Base-by-base conservation (phyloP, 2,888 invertebrate genomes). In the Tetheella fluctuosa region DNA sequence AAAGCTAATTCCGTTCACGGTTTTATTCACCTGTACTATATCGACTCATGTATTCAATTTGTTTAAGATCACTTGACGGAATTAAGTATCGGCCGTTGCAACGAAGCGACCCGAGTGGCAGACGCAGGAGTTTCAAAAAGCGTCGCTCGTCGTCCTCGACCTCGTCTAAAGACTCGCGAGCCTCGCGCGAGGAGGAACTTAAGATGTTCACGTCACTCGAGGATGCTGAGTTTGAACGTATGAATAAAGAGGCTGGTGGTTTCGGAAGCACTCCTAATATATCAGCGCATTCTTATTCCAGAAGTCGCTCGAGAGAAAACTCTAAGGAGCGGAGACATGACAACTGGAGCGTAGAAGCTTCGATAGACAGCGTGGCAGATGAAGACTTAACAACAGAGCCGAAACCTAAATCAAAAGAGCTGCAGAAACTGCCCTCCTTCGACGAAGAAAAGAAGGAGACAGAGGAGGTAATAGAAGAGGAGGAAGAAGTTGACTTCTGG, bases 61-160 rank as follows among this genome's bases (percentile, higher is more conserved):
- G 90, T 93, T 93, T 89, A 93, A 93, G 93, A 85, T 95, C 95
- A 73, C 91, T 95, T 79, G 95, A 96, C 84, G 95, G 95, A 72
- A 94, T 95, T 76, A 95, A 95, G 84, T 93, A 85, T 77, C 94
- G 94, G 67, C 94, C 95, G 60, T 81, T 95, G 74, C 90, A 94
- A 81, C 94, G 95, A 67, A 94, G 92, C 81, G 95, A 95, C 86
- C 94, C 95, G 69, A 94, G 94, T 68, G 94, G 94, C 66, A 86
- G 95, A 52, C 88, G 95, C 64, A 90, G 94, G 63, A 95, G 94
- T 75, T 95, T 94, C 80, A 94, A 94, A 81, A 95, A 94, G 72
- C 93, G 94, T 42, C 91, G 93, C 64, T 95, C 94, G 52, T 95
- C 94, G 67, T 95, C 94, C 57, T 92, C 93, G 68, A 94, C 94